Base-by-base conservation (phyloP, 1,140 invertebrate species). In the Brachionus calyciflorus region DNA sequence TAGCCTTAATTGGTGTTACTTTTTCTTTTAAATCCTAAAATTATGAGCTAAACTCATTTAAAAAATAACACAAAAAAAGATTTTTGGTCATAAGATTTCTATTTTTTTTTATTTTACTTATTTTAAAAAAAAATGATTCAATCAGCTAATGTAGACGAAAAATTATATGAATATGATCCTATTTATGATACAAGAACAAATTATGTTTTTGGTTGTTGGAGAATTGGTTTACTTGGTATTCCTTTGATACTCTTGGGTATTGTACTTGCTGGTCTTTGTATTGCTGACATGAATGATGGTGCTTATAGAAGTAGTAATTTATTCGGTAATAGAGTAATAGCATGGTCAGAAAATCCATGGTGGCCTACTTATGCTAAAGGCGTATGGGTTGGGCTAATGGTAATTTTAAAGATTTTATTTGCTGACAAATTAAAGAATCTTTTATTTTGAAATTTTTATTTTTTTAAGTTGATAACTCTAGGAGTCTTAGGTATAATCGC, bases 341-440 rank as follows among this genome's bases (percentile, higher is more conserved):
- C 60, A 17, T 65, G 60, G 60, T 41, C 60, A 6, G 60, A 65
- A 41, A 65, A 65, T 37, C 60, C 60, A 41, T 65, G 40, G 33
- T 65, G 60, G 60, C 60, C 60, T 12, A 65, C 60, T 41, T 65
- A 65, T 65, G 60, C n/a, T 2, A 65, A 65, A 65, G 60, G 60
- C 26, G 2, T 65, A 4, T 65, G 60, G 60, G 60, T 65, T 12
- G 60, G 60, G 21, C 14, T 65, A 65, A 41, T 65, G 40, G 60
- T 65, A 65, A 3, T 6, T 19, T 37, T n/a, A n/a, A n/a, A n/a
- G n/a, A n/a, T n/a, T n/a, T n/a, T n/a, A n/a, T n/a, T n/a, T n/a
- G n/a, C n/a, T n/a, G n/a, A n/a, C n/a, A n/a, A n/a, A n/a, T n/a
- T n/a, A n/a, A n/a, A n/a, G n/a, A n/a, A n/a, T n/a, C n/a, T 37